phyloP scores from a whole-genome alignment of 2,797 vertebrate genomes.

The Tamandua tetradactyla region DNA sequence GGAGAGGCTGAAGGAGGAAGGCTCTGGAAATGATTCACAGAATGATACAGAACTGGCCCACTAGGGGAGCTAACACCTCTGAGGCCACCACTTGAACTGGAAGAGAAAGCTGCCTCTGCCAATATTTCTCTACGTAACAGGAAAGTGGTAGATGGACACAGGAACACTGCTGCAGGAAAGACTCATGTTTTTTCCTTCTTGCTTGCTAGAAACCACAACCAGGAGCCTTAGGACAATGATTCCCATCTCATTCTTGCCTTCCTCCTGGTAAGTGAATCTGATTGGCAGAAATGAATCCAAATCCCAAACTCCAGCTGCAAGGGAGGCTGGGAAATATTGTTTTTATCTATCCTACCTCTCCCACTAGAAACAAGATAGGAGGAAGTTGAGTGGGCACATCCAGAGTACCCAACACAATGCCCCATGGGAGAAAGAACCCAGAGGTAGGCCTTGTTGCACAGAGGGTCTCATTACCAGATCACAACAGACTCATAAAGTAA shows the following conservation, averaged over 20 bases:
- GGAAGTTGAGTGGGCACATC: neutral
- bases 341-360: neutral
- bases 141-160: neutral
- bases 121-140: neutral
- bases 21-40: neutral
- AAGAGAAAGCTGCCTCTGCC: neutral
- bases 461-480: neutral
- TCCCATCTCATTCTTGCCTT: neutral
- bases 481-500: neutral
- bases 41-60: neutral
- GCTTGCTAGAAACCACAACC: neutral
- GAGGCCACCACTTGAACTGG: neutral
- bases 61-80: neutral
- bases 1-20: neutral
- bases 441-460: neutral
- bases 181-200: neutral
- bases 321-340: neutral
- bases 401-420: neutral
- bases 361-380: neutral
- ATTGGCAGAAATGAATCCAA: neutral
- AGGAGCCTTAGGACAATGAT: neutral
- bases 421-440: neutral
- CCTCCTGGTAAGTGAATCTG: neutral
- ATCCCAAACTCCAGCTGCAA: neutral
- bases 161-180: neutral